These are phyloP conservation scores for Gibbula magus DNA, from an alignment of 2,888 invertebrate genomes.

Conservation along the genomic window DNA sequence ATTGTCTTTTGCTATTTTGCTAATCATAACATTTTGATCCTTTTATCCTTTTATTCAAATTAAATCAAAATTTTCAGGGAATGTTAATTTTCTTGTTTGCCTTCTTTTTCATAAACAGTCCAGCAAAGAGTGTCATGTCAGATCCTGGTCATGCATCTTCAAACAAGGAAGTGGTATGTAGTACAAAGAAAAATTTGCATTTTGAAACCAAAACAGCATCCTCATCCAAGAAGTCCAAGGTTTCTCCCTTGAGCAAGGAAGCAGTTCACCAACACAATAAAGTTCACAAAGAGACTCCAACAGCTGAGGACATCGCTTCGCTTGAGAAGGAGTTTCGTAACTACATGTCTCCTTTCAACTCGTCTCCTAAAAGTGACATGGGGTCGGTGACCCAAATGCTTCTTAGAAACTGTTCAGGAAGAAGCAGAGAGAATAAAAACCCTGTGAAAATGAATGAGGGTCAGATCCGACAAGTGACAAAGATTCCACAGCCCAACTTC, in stretches of 20 bases:
- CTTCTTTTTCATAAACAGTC: neutral
- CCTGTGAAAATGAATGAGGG: neutral
- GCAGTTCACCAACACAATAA: constrained; percentile 14
- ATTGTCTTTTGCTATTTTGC: too few species aligned
- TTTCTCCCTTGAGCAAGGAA: neutral
- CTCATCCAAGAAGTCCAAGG: neutral
- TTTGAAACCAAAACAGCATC: neutral
- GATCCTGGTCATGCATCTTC: constrained; percentile 9
- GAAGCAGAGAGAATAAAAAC: neutral
- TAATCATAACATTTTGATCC: too few species aligned
- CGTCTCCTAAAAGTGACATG: neutral
- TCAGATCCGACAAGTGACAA: neutral
- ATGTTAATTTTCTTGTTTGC: too few species aligned
- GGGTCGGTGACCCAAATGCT: neutral
- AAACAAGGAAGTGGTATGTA: neutral
- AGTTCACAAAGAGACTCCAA: neutral
- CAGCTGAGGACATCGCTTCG: neutral
- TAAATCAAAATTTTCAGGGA: too few species aligned
- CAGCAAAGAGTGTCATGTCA: constrained; percentile 24
- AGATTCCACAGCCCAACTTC: neutral
- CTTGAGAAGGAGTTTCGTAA: neutral
- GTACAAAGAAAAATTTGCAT: neutral
- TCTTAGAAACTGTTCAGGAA: neutral
- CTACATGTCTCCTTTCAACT: neutral
- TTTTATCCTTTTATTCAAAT: too few species aligned